Evolutionary conservation across 92 coral and sea anemone species (phyloP).

Genomic region (Zoanthus gigantus): DNA sequence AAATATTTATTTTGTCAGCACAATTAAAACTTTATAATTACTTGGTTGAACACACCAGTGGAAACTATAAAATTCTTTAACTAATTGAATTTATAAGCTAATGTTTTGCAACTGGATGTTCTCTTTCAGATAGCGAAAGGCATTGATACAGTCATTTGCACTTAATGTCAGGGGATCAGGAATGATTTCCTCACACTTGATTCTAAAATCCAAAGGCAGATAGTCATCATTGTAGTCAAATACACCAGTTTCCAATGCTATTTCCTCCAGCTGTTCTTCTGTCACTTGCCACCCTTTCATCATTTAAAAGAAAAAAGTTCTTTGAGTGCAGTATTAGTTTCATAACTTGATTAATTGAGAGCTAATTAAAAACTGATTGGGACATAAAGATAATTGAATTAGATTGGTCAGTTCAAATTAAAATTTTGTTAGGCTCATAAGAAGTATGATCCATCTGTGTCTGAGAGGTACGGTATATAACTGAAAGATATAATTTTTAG

Average conservation of each 20-base stretch:
- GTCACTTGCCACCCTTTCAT: slow-evolving; percentile 19
- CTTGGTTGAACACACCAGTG: not conserved
- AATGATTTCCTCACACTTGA: slow-evolving; percentile 23
- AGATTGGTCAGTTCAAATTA: slow-evolving; percentile 3
- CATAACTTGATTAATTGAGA: not conserved
- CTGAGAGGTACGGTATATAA: not conserved
- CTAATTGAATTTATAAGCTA: not conserved
- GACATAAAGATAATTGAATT: not conserved
- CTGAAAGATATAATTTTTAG: not conserved
- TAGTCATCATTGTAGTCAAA: slow-evolving; percentile 11
- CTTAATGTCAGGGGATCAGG: not conserved
- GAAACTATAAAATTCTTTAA: not conserved
- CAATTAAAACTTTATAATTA: not conserved
- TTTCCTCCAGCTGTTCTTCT: slow-evolving; percentile 18
- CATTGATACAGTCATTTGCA: slow-evolving; percentile 49
- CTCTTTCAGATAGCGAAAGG: slow-evolving; percentile 67
- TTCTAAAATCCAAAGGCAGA: slow-evolving; percentile 1
- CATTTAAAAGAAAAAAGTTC: not conserved
- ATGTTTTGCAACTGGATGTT: slow-evolving; percentile 6
- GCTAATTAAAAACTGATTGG: not conserved
- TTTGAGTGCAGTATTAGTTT: not conserved
- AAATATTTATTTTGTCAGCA: no score
- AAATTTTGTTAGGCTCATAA: not conserved
- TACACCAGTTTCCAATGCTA: slow-evolving; percentile 5
- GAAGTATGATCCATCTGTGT: not conserved